These are phyloP conservation scores for Galago senegalensis DNA, from an alignment of 2,797 vertebrate genomes.

Conservation along the genomic window DNA sequence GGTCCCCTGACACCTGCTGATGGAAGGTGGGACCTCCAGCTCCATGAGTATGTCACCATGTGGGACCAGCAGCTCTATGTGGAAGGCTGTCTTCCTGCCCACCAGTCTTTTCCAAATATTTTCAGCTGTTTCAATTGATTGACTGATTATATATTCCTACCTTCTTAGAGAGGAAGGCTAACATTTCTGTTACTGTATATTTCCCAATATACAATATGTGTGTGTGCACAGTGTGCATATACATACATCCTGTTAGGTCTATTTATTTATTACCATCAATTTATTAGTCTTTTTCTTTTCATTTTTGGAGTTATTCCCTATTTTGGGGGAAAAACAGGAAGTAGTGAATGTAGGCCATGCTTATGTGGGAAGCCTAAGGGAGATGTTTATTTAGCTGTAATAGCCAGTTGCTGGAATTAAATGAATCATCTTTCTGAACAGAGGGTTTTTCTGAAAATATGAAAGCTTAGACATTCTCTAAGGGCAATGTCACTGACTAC, in stretches of 20 bases:
- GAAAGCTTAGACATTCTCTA: conserved; percentile 31
- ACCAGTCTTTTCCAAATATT: background rate
- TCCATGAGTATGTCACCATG: accelerated
- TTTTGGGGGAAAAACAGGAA: background rate
- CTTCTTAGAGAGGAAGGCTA: conserved; percentile 16
- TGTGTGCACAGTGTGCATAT: background rate
- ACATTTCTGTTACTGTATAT: background rate
- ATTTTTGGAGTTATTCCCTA: conserved; percentile 18
- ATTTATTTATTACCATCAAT: background rate
- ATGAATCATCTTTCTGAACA: conserved; percentile 58
- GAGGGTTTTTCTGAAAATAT: conserved; percentile 10
- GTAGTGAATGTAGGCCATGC: background rate
- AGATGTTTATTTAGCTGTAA: conserved; percentile 45
- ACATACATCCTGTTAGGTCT: background rate
- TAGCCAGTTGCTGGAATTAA: conserved; percentile 64
- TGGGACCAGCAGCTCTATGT: background rate
- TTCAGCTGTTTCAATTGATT: conserved; percentile 8
- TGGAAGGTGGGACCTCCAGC: background rate
- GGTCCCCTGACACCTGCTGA: background rate
- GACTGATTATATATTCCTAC: conserved; percentile 18
- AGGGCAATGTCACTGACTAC: background rate
- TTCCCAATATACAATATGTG: background rate
- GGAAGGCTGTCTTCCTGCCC: background rate
- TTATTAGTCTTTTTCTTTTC: background rate
- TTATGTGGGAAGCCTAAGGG: conserved; percentile 56